A percentile compares a stretch with the other conserved stretches of the same genome.
These are phyloP conservation scores for Mesitornis unicolor DNA, from an alignment of 2,113 vertebrate genomes.

Conservation along the genomic window DNA sequence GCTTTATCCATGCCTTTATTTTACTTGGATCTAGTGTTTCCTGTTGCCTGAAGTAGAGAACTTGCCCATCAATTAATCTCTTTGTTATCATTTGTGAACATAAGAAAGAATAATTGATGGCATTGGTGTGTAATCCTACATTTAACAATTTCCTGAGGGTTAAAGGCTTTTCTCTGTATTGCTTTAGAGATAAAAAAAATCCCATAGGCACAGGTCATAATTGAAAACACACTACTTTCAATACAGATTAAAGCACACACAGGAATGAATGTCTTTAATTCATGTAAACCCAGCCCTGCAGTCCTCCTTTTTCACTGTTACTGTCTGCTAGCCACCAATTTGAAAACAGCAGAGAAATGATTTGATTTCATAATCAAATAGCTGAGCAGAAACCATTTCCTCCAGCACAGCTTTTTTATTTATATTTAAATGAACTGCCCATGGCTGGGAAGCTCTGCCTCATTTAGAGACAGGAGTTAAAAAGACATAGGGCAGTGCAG, in stretches of 20 bases:
- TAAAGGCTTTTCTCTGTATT: constrained; percentile 30
- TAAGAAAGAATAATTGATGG: constrained; percentile 30
- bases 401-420: constrained; percentile 32
- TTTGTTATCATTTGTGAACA: constrained; percentile 27
- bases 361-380: constrained; percentile 61
- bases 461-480: constrained; percentile 47
- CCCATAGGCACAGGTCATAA: not conserved
- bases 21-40: not conserved
- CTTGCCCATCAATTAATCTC: not conserved
- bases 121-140: not conserved
- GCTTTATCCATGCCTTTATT: not conserved
- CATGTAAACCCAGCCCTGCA: constrained; percentile 3
- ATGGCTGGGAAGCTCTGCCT: constrained; percentile 46
- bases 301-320: constrained; percentile 9
- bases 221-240: constrained; percentile 47
- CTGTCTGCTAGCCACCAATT: not conserved
- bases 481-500: not conserved
- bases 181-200: not conserved
- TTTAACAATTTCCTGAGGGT: constrained; percentile 33
- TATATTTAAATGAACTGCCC: constrained; percentile 60
- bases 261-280: constrained; percentile 37
- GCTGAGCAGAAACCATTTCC: constrained; percentile 48
- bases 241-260: not conserved
- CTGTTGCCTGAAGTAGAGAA: not conserved
- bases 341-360: constrained; percentile 25